Conservation (phyloP, 2,888 invertebrate species). For the Rhagonycha fulva region DNA sequence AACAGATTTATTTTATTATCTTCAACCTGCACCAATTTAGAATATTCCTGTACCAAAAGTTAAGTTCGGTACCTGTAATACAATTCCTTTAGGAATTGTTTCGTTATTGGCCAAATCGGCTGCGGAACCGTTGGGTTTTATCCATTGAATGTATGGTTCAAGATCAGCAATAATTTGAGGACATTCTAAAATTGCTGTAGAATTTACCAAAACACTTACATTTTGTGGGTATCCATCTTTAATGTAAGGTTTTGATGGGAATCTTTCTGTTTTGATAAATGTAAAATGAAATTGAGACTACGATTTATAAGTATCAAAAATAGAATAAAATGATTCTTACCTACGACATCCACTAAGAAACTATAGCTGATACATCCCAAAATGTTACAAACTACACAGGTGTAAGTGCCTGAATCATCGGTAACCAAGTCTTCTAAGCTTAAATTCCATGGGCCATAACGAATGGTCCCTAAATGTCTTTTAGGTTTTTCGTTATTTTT, state of each 20-base stretch:
- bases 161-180: constrained; percentile 78
- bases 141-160: constrained; percentile 82
- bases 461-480: constrained; percentile 67
- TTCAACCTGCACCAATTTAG: constrained; percentile 2
- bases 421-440: constrained; percentile 80
- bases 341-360: constrained; percentile 71
- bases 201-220: constrained; percentile 74
- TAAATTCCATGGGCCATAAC: constrained; percentile 74
- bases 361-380: constrained; percentile 78
- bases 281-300: constrained; percentile 9
- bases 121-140: constrained; percentile 55
- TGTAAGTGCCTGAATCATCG: constrained; percentile 86
- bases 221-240: constrained; percentile 81
- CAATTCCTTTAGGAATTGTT: constrained; percentile 49
- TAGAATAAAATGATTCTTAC: constrained; percentile 57
- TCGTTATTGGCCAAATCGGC: constrained; percentile 27
- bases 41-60: neutral
- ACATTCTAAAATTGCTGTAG: constrained; percentile 75
- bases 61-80: constrained; percentile 52
- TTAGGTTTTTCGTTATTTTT: constrained; percentile 70
- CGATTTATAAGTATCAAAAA: neutral
- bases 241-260: constrained; percentile 84
- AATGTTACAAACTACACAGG: constrained; percentile 83
- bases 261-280: constrained; percentile 66
- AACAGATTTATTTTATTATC: neutral